A percentile compares a stretch with the other conserved stretches of the same genome.
Conservation (phyloP, 2,888 invertebrate genomes). For the Leptinotarsa juncta region DNA sequence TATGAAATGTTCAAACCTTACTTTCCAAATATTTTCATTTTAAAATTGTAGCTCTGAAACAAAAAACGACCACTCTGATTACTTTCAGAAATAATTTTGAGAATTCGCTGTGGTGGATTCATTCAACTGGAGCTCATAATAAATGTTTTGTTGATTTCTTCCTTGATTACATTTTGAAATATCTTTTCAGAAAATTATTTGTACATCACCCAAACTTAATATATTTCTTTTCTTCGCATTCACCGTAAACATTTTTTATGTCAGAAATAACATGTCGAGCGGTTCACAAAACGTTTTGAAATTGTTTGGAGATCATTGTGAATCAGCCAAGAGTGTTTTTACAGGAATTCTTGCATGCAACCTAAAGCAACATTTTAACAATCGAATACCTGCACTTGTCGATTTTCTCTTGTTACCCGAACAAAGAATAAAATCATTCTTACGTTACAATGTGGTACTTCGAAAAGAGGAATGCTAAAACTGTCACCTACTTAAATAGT, state of each 20-base stretch:
- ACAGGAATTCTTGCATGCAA: conserved; percentile 32
- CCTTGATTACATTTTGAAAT: background rate
- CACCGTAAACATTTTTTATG: conserved; percentile 13
- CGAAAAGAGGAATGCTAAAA: conserved; percentile 51
- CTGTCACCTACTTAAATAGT: conserved; percentile 49
- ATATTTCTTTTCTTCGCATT: background rate
- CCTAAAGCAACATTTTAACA: conserved; percentile 45
- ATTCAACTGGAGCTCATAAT: too few species aligned
- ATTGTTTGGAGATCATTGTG: conserved; percentile 32
- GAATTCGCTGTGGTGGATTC: too few species aligned
- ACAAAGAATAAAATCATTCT: conserved; percentile 52
- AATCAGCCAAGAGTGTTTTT: conserved; percentile 37
- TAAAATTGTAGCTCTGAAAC: too few species aligned
- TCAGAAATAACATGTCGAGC: conserved; percentile 20
- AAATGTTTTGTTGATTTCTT: too few species aligned
- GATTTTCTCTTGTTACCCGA: conserved; percentile 39
- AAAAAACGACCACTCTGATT: too few species aligned
- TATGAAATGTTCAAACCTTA: too few species aligned
- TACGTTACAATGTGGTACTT: conserved; percentile 48
- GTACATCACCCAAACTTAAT: conserved; percentile 11
- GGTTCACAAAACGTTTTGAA: conserved; percentile 16
- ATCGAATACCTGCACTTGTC: conserved; percentile 51
- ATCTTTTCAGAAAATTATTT: background rate
- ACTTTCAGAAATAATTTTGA: too few species aligned
- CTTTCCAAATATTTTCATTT: too few species aligned